phyloP scores from a whole-genome alignment of 2,113 vertebrate genomes.

The Colistium nudipinnis region DNA sequence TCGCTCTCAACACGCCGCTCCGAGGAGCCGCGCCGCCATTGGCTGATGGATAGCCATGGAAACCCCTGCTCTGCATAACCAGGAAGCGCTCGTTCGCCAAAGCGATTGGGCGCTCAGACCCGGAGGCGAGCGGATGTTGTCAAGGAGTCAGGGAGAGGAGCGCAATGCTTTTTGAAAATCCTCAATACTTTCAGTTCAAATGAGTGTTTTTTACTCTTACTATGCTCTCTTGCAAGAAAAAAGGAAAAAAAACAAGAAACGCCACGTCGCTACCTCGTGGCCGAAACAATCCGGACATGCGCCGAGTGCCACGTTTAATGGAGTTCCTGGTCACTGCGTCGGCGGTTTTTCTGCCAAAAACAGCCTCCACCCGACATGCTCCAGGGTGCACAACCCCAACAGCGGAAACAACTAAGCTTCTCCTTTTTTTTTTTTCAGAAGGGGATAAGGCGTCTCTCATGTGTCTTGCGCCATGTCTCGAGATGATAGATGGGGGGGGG shows the following conservation, averaged over 20 bases:
- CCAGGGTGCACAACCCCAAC: constrained; percentile 9
- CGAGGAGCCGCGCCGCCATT: constrained; percentile 63
- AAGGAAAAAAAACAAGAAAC: no score
- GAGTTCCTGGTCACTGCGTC: constrained; percentile 38
- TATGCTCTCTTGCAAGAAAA: no score
- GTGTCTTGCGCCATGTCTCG: constrained; percentile 3
- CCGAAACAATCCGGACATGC: neutral
- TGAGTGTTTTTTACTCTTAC: neutral
- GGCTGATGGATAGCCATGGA: constrained; percentile 80
- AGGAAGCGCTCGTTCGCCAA: constrained; percentile 67
- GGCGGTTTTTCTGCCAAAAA: constrained; percentile 20
- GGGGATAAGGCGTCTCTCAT: constrained; percentile 7
- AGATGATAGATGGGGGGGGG: neutral
- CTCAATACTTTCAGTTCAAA: neutral
- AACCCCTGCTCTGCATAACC: constrained; percentile 71
- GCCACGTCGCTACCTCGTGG: neutral
- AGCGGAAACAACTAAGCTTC: constrained; percentile 19
- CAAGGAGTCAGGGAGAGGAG: neutral
- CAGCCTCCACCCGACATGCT: constrained; percentile 30
- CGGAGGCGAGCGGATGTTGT: neutral
- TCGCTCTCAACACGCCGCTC: constrained; percentile 61
- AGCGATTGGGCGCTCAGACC: constrained; percentile 24
- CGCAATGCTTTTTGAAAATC: neutral
- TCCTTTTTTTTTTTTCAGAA: neutral
- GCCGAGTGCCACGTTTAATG: constrained; percentile 32